Evolutionary conservation across 2,797 vertebrate genomes (phyloP), one percentile per base, ranked within the genome.

Genomic region (Champsocephalus esox): DNA sequence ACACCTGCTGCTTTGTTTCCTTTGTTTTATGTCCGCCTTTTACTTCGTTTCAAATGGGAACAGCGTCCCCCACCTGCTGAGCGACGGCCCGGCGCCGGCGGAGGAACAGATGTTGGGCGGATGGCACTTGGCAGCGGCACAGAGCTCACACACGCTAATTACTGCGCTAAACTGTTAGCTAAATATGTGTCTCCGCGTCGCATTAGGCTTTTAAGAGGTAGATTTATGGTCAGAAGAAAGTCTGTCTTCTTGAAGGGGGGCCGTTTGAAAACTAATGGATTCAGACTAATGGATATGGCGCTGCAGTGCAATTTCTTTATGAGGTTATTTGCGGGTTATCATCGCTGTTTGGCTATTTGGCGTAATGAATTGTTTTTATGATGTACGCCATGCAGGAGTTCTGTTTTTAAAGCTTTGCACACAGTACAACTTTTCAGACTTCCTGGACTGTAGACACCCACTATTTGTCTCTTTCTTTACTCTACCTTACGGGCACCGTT

Each of bases 41-140:
- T 75, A 68, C 68, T 85, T 76, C 12, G 10, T 66, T 85, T 56
- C 82, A 82, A 51, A 56, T 55, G 59, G 73, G 79, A 81, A 56
- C 73, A 85, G 74, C 52, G 75, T 51, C 74, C 48, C 67, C 75
- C 79, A 60, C 82, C 80, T 14, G 59, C 32, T 1, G 78, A 48
- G 80, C 66, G 46, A 57, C 68, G 38, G 32, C 80, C 70, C 61
- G 21, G 81, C 48, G 48, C 84, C 73, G 51, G 75, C n/a, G 7
- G 59, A 68, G 70, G 77, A 92, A 87, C 92, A 92, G 90, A 92
- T 92, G 91, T 85, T 81, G 81, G 79, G 73, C 19, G 75, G 83
- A 81, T 91, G 86, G 88, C 67, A 79, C 87, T 90, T 89, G 90
- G 90, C 87, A 87, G 74, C 79, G 60, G 75, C 46, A 62, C 45